These are phyloP conservation scores for Smithornis capensis DNA, from an alignment of 2,113 vertebrate genomes.

Conservation along the genomic window DNA sequence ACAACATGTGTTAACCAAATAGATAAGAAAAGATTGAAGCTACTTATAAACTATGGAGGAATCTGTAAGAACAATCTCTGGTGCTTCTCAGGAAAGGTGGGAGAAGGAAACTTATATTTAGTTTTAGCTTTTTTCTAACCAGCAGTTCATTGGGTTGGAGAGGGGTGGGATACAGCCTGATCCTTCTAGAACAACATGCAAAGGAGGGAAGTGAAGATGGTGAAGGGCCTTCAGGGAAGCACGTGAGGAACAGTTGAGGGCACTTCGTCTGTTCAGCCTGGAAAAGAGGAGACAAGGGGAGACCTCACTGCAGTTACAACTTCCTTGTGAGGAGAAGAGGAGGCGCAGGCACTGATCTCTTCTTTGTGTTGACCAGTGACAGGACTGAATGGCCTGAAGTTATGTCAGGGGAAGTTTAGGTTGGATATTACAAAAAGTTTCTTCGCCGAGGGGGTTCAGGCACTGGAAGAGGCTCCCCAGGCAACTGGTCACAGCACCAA, in stretches of 20 bases:
- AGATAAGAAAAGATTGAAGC: neutral
- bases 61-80: neutral
- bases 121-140: neutral
- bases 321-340: neutral
- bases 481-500: neutral
- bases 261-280: neutral
- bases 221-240: neutral
- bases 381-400: neutral
- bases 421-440: neutral
- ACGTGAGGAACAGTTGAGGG: neutral
- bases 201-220: neutral
- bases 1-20: neutral
- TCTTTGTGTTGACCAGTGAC: neutral
- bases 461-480: neutral
- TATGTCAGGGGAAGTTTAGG: neutral
- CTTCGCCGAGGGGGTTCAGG: neutral
- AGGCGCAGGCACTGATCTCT: neutral
- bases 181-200: neutral
- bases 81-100: neutral
- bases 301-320: neutral
- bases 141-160: neutral
- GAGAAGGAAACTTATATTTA: neutral
- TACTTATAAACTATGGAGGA: neutral
- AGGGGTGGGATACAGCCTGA: neutral
- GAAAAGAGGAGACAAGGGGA: neutral